Evolutionary conservation across 2,113 vertebrate species (phyloP), one percentile per base, ranked within the genome.

Genomic region (Phasianus colchicus): DNA sequence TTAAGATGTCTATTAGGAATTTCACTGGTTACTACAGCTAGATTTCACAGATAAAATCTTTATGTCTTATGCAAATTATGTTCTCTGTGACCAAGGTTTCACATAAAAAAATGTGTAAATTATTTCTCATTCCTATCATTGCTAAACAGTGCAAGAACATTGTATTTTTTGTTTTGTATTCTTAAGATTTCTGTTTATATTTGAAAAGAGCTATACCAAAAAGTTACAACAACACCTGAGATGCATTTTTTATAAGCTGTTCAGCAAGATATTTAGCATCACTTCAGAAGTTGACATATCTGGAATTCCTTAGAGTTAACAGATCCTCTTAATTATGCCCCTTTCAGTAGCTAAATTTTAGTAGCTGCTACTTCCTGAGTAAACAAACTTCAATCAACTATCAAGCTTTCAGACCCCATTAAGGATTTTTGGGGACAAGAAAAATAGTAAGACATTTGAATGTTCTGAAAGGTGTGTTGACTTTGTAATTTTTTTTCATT

Each of bases 341-440:
- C 34, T 73, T 95, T 74, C 54, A 80, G 67, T 64, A 92, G 42
- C 32, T 90, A 83, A 95, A 94, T 61, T 83, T 43, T 65, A 63
- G 74, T 55, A 84, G 42, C 83, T 93, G 83, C 88, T 91, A 78
- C 57, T 88, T 92, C 66, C 82, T 92, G 32, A 90, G 70, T 89
- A 95, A 97, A 88, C 67, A 92, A 92, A 89, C 73, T 95, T 97
- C 58, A 93, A 80, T 95, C 75, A 94, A 29, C 30, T 91, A 9
- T 63, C 45, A 94, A 25, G n/a, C 3, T 84, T 95, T 85, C 34
- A 77, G 55, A 76, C 12, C 66, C 89, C 70, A 94, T 95, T 95
- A 92, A 72, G 36, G 19, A 45, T 84, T 30, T 69, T 7, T 19
- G 48, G 24, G 54, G 36, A 73, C 92, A 66, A 73, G 7, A 74